phyloP scores from a whole-genome alignment of 2,888 invertebrate genomes.

The Agrochola circellaris region DNA sequence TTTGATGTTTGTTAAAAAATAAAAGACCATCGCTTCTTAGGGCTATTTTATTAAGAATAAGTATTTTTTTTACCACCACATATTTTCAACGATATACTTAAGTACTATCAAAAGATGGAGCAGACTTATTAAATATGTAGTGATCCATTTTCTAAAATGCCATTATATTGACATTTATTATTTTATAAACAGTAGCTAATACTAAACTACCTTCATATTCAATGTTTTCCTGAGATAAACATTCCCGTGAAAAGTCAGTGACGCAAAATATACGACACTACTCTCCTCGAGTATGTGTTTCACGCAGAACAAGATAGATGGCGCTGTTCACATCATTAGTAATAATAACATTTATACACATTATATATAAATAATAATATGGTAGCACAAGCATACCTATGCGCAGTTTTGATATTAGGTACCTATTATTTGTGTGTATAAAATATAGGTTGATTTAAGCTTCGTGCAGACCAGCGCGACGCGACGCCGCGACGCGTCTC shows the following conservation, averaged over 20 bases:
- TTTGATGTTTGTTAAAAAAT: background rate
- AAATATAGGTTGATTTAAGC: background rate
- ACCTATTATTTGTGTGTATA: background rate
- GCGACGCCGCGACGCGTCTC: no score
- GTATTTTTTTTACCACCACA: background rate
- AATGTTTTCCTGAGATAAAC: background rate
- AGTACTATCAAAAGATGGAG: background rate
- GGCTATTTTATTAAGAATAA: background rate
- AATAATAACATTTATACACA: no score
- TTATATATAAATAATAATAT: no score
- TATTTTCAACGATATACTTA: background rate
- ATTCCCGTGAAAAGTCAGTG: background rate
- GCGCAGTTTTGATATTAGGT: background rate
- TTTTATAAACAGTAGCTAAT: background rate
- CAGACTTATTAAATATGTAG: background rate
- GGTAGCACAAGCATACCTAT: no score
- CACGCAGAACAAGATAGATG: constrained; percentile 29
- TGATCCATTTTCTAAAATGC: background rate
- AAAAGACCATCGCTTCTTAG: background rate
- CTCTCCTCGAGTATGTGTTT: background rate
- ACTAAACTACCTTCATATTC: constrained; percentile 24
- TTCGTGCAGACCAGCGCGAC: no score
- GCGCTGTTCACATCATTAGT: constrained; percentile 17
- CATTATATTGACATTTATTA: background rate
- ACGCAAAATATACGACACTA: background rate